These are phyloP conservation scores for Oreonectes daqikongensis DNA, from an alignment of 2,797 vertebrate genomes.

Conservation along the genomic window DNA sequence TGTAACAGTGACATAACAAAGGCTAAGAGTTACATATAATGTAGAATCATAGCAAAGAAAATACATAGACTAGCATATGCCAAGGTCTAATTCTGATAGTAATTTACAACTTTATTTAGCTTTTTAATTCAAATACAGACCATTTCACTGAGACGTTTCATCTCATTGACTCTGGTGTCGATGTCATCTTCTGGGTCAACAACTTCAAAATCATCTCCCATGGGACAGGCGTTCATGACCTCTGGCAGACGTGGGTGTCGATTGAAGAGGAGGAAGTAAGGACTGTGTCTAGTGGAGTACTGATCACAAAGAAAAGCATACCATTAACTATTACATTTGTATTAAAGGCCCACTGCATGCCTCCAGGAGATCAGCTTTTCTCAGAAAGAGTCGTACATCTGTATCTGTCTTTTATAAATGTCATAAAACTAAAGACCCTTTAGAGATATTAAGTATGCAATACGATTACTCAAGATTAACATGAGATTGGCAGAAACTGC, in stretches of 20 bases:
- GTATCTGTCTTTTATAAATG: too few relatives aligned
- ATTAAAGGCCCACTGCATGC: too few relatives aligned
- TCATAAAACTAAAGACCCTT: too few relatives aligned
- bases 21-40: too few relatives aligned
- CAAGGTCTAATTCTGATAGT: background rate
- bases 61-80: background rate
- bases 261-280: constrained; percentile 43
- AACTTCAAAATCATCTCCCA: too few relatives aligned
- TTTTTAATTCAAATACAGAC: background rate
- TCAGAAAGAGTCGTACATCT: too few relatives aligned
- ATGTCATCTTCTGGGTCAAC: too few relatives aligned
- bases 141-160: constrained; percentile 24
- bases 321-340: background rate
- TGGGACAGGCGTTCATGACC: background rate
- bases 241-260: constrained; percentile 31
- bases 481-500: too few relatives aligned
- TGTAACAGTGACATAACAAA: background rate
- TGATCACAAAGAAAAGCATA: background rate
- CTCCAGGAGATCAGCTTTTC: too few relatives aligned
- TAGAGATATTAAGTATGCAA: too few relatives aligned
- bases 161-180: constrained; percentile 1
- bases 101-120: background rate
- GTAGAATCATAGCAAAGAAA: background rate
- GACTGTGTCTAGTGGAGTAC: constrained; percentile 40
- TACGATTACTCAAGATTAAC: too few relatives aligned